Evolutionary conservation across 92 coral and sea anemone genomes (phyloP), one percentile per base, ranked within the genome.

Genomic region (Siderastrea siderea): DNA sequence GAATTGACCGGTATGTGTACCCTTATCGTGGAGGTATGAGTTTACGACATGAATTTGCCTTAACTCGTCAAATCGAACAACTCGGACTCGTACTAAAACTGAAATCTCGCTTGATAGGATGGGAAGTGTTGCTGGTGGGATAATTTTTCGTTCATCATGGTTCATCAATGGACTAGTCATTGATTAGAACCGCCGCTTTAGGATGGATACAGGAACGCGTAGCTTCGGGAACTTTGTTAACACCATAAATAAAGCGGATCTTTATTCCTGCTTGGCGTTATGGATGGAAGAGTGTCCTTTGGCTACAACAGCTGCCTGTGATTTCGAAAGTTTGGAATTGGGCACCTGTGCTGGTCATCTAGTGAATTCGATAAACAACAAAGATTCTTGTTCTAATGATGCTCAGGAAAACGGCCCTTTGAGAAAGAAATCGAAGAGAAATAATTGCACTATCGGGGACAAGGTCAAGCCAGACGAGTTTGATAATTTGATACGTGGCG

Each of bases 271-370:
- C 78, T 62, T 94, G 81, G 79, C 95, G 0, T 43, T 94, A 12
- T 94, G 97, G 97, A 92, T 92, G 93, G 97, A 94, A 77, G 89
- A 92, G 60, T 84, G 92, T 57, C 97, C 97, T 7, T 54, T 93
- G 14, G 79, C 91, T 2, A 74, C 83, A 17, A 64, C 75, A 48
- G n/a, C 60, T 16, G 59, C 52, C n/a, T 16, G 70, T 69, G 84
- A 52, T 84, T 75, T 49, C 59, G 75, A 84, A 50, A 58, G 64
- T 43, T 2, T 17, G 71, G 55, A 53, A 13, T 7, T 10, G 48
- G 49, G 6, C 73, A 17, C 60, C 47, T 16, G 64, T 43, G 7
- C 46, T 10, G 81, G 55, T 47, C 74, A 54, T 11, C 66, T 43
- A 47, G 59, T 47, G 13, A 64, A 74, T 47, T 26, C 74, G 52